Evolutionary conservation across 2,797 vertebrate species (phyloP).

Genomic region (Calcarius lapponicus): DNA sequence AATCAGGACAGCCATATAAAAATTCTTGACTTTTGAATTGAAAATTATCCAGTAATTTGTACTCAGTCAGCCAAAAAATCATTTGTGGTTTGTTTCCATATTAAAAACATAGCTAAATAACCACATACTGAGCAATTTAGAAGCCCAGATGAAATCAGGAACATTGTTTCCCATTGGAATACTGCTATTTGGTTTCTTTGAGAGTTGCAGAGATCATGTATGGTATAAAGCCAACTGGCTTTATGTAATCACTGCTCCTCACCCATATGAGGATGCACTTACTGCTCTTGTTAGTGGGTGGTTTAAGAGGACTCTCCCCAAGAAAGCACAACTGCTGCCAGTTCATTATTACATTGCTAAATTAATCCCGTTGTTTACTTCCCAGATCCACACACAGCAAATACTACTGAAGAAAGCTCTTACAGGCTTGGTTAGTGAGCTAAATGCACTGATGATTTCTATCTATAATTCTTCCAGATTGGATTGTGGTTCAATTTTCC

Average conservation of each 20-base stretch:
- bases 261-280: not conserved
- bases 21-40: not conserved
- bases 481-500: not conserved
- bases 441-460: not conserved
- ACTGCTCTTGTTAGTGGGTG: not conserved
- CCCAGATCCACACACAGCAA: not conserved
- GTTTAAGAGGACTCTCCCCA: not conserved
- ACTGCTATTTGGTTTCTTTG: not conserved
- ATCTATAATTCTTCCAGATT: not conserved
- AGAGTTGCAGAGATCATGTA: not conserved
- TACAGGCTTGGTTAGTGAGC: not conserved
- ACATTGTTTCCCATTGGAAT: not conserved
- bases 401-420: not conserved
- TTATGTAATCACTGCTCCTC: not conserved
- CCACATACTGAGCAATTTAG: not conserved
- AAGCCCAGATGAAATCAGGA: not conserved
- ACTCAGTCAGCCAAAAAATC: not conserved
- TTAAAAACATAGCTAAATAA: conserved; percentile 7
- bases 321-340: not conserved
- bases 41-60: not conserved
- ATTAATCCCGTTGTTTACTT: not conserved
- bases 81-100: not conserved
- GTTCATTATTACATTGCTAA: not conserved
- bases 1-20: not conserved
- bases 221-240: not conserved